phyloP scores from a whole-genome alignment of 1,140 invertebrate genomes.

The Hormaphis cornu region DNA sequence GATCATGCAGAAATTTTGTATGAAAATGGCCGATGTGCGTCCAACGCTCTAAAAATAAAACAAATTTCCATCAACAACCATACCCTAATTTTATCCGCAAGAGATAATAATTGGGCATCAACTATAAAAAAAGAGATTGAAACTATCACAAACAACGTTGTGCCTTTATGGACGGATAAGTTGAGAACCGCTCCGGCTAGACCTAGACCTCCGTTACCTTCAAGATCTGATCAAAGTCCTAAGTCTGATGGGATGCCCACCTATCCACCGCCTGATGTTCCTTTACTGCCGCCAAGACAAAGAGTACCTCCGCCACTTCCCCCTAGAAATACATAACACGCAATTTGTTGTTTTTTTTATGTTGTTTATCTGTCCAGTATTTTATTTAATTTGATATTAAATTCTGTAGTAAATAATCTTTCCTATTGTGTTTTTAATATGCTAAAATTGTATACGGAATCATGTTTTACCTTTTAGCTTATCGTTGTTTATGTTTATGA shows the following conservation, averaged over 20 bases:
- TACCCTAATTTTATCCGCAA: constrained; percentile 12
- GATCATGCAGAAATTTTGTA: constrained; percentile 17
- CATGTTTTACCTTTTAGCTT: not conserved
- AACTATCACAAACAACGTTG: constrained; percentile 4
- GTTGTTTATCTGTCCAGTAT: not conserved
- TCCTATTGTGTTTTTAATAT: not conserved
- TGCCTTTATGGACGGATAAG: constrained; percentile 15
- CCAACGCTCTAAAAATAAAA: constrained; percentile 23
- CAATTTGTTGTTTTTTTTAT: not conserved
- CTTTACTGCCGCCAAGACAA: constrained; percentile 22
- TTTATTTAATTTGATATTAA: not conserved
- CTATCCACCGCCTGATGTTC: not conserved
- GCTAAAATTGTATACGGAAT: not conserved
- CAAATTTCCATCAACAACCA: constrained; percentile 15
- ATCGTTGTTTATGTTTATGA: constrained; percentile 7
- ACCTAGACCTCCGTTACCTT: constrained; percentile 14
- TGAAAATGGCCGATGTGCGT: constrained; percentile 18
- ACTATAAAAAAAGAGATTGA: constrained; percentile 16
- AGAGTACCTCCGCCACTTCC: constrained; percentile 14
- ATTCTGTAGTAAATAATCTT: too few species aligned
- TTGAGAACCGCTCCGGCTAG: not conserved
- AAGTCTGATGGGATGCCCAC: not conserved
- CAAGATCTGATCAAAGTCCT: constrained; percentile 6
- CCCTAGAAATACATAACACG: constrained; percentile 18
- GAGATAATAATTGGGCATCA: not conserved